Base-by-base conservation (phyloP, 1,140 invertebrate genomes). In the Orchesella cincta region DNA sequence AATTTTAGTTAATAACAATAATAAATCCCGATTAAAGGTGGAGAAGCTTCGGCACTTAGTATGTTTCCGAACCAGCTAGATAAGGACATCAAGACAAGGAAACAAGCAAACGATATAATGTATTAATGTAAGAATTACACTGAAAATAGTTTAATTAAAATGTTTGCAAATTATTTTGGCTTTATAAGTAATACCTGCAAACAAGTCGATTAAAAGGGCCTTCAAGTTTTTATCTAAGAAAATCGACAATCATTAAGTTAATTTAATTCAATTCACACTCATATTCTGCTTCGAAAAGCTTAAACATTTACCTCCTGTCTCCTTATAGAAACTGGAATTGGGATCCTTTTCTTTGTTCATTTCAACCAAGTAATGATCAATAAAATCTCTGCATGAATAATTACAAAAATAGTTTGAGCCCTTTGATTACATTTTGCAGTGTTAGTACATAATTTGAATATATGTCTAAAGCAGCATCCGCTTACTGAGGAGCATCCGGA, bases 271-370 rank as follows among this genome's bases (percentile, higher is more conserved):
- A 46, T 46, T 46, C 39, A 46, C 39, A 46, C 39, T 46, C 39
- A 46, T 46, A 46, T 46, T 8, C 18, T 5, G 18, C 18, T 8
- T 8, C 18, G 5, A 46, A 8, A 18, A 46, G 39, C n/a, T n/a
- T n/a, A 46, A 5, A 46, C 18, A 46, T 23, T 14, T 57, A 57
- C 52, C 67, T 71, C 29, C 34, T 2, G 16, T 26, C 2, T 39
- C 34, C 23, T 36, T 73, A 12, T 73, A 73, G 39, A 73, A 73
- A 73, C 34, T 46, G 8, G 71, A 73, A 46, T 20, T 73, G 33
- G 33, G 23, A 28, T 73, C 71, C 5, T 2, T 39, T 8, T 3
- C 23, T 16, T 73, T 36, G 18, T 46, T 2, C n/a, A 39, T 73
- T 73, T 73, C 67, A 71, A 33, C 23, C 5, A 71, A 28, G 23